Conservation (phyloP, 2,888 invertebrate species). For the Limenitis camilla region DNA sequence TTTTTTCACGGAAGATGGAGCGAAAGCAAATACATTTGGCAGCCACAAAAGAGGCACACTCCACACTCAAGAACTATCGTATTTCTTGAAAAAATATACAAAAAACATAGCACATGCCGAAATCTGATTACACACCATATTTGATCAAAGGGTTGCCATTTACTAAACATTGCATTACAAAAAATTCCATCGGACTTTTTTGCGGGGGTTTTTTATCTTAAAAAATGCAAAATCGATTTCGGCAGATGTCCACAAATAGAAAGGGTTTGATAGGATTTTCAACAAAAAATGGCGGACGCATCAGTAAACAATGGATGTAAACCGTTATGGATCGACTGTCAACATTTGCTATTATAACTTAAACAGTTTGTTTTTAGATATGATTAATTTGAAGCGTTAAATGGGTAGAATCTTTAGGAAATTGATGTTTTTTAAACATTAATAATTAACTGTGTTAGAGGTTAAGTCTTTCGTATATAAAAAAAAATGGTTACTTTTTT, state of each 20-base stretch:
- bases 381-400: slow-evolving; percentile 38
- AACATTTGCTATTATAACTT: slow-evolving; percentile 55
- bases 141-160: slow-evolving; percentile 70
- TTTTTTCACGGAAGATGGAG: slow-evolving; percentile 64
- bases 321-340: slow-evolving; percentile 63
- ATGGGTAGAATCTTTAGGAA: slow-evolving; percentile 25
- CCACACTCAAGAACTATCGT: slow-evolving; percentile 65
- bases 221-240: slow-evolving; percentile 72
- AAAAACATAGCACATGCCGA: slow-evolving; percentile 70
- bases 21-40: slow-evolving; percentile 62
- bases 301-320: slow-evolving; percentile 57
- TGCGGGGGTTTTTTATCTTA: slow-evolving; percentile 61
- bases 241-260: slow-evolving; percentile 71
- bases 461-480: no score
- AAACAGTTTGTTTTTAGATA: slow-evolving; percentile 46
- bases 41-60: slow-evolving; percentile 67
- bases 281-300: slow-evolving; percentile 55
- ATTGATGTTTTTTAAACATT: slow-evolving; percentile 26
- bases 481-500: no score
- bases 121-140: slow-evolving; percentile 68
- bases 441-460: no score
- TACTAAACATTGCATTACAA: slow-evolving; percentile 58
- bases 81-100: slow-evolving; percentile 49
- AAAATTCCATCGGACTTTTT: slow-evolving; percentile 51
- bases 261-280: slow-evolving; percentile 64